Conservation (phyloP, 1,140 invertebrate genomes). For the Nymphalis io region DNA sequence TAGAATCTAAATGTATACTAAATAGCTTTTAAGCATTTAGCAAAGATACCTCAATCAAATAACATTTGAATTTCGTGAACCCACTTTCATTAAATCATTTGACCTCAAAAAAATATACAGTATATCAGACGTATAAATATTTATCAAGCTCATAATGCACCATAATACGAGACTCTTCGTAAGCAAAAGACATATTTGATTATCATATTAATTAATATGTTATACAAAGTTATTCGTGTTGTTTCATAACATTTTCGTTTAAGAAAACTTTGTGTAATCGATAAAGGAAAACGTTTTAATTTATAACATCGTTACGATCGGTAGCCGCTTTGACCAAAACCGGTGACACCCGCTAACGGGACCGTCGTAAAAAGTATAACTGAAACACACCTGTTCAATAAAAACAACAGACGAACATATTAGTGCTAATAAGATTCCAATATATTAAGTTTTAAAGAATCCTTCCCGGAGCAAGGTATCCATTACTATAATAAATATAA, state of each 20-base stretch:
- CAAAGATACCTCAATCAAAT: not conserved
- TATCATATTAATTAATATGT: constrained; percentile 34
- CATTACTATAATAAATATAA: no score
- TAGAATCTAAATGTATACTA: constrained; percentile 21
- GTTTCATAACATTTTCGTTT: constrained; percentile 25
- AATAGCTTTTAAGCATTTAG: not conserved
- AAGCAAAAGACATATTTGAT: constrained; percentile 19
- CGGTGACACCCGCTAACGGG: constrained; percentile 33
- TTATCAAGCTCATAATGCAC: not conserved
- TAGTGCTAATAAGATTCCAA: constrained; percentile 36
- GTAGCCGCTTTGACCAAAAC: constrained; percentile 25
- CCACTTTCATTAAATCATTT: not conserved
- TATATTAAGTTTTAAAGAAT: constrained; percentile 12
- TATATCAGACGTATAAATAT: constrained; percentile 12
- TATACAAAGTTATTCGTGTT: constrained; percentile 27
- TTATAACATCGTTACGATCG: constrained; percentile 36
- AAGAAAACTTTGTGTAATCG: constrained; percentile 32
- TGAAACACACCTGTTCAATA: constrained; percentile 35
- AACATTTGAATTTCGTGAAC: not conserved
- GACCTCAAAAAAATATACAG: constrained; percentile 1
- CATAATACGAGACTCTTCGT: not conserved
- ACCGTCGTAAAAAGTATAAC: constrained; percentile 37
- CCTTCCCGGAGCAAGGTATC: no score
- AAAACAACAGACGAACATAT: constrained; percentile 33
- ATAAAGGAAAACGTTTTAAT: constrained; percentile 35